A percentile compares a stretch with the other conserved stretches of the same genome.
Evolutionary conservation across 2,113 vertebrate genomes (phyloP).

Genomic region (Colossoma macropomum): DNA sequence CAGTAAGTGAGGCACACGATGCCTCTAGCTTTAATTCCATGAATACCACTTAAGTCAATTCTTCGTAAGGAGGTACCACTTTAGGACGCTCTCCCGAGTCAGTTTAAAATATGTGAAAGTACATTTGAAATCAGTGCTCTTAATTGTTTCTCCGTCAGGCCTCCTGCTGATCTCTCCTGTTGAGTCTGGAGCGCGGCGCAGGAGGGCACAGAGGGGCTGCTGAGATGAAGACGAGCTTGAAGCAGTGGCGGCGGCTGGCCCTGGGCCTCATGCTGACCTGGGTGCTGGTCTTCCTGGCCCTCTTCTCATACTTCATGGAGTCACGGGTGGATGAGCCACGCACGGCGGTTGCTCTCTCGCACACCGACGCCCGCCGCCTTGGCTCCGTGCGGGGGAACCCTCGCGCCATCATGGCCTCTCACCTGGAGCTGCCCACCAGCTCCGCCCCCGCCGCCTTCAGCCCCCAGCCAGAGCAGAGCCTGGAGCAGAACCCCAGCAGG

Average conservation of each 20-base stretch:
- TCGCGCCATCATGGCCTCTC: constrained; percentile 82
- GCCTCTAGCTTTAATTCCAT: background rate
- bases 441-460: constrained; percentile 59
- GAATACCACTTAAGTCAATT: background rate
- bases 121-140: background rate
- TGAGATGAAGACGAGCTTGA: constrained; percentile 92
- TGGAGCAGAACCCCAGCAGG: constrained; percentile 56
- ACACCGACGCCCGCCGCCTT: constrained; percentile 86
- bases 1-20: background rate
- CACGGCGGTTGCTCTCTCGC: constrained; percentile 80
- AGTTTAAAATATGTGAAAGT: background rate
- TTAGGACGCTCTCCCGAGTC: background rate
- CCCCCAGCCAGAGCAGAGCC: constrained; percentile 47
- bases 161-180: constrained; percentile 58
- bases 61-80: background rate
- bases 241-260: constrained; percentile 92
- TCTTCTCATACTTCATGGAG: constrained; percentile 95
- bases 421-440: constrained; percentile 68
- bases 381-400: constrained; percentile 85
- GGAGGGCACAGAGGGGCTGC: constrained; percentile 21
- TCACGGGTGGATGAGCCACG: constrained; percentile 82
- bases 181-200: constrained; percentile 32
- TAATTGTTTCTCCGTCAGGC: constrained; percentile 37
- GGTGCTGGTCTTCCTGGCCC: constrained; percentile 88
- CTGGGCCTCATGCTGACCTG: constrained; percentile 91